Evolutionary conservation across 2,888 invertebrate species (phyloP), one percentile per base, ranked within the genome.

Genomic region (Phorcus lineatus): DNA sequence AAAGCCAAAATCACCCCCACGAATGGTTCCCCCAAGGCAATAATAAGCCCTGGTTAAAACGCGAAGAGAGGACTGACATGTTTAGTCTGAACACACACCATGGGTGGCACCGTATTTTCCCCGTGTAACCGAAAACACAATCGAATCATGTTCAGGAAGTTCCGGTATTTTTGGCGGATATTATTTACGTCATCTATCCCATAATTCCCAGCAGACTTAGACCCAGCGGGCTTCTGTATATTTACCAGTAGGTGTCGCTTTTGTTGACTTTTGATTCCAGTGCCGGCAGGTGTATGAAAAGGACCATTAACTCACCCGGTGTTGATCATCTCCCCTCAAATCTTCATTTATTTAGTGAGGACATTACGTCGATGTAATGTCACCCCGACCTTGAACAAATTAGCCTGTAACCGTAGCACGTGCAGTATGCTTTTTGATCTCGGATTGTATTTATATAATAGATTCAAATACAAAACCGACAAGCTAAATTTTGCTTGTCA

Each of bases 221-320:
- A 31, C 70, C 70, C 70, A 70, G 70, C 70, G 70, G 70, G 70
- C 70, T 31, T 70, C 70, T 70, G 70, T 70, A 70, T 70, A 70
- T 70, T 70, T 70, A 70, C 36, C 70, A 40, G 36, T 31, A 70
- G 70, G 70, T 70, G 70, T 70, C 70, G 70, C 70, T 40, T 70
- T 70, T 70, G 70, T 70, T 70, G 70, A 70, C 36, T 31, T 70
- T 36, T 24, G 70, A 70, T 70, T 70, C 36, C 36, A 36, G 40
- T 16, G 36, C 36, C 70, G 70, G 70, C 70, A 70, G 70, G 70
- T 70, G 70, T 70, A 70, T n/a, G 40, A n/a, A 70, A 70, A 70
- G 24, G 36, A n/a, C 16, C 70, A 70, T 70, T 70, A 70, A 36
- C 19, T 24, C 70, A 70, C 24, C 36, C 70, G 70, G 70, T 70